Percentiles rank a stretch among this genome's conserved stretches.
These are phyloP conservation scores for Oplegnathus fasciatus DNA, from an alignment of 2,113 vertebrate species.

Conservation along the genomic window DNA sequence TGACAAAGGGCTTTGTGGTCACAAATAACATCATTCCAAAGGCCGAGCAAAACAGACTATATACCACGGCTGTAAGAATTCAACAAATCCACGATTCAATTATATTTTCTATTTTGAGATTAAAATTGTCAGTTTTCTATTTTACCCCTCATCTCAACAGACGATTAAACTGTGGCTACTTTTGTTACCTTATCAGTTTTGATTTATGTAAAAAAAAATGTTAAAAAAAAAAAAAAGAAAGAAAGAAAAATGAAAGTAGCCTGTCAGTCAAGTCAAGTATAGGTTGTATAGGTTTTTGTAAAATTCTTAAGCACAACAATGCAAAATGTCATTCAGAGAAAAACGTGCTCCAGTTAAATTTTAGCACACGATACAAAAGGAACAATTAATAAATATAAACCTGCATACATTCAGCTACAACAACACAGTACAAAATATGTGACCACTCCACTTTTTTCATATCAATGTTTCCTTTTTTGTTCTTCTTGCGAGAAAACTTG, in stretches of 20 bases:
- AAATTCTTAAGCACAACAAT: background rate
- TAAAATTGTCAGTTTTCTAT: background rate
- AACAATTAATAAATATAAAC: background rate
- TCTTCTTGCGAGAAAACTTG: background rate
- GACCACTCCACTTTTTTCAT: background rate
- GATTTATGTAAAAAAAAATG: background rate
- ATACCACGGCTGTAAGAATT: background rate
- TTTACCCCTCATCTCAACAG: background rate
- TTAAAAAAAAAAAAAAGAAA: background rate
- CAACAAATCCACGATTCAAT: background rate
- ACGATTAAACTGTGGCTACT: background rate
- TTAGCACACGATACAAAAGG: background rate
- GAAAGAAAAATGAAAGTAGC: slow-evolving; percentile 3
- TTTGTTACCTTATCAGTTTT: slow-evolving; percentile 11
- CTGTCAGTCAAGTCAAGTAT: background rate
- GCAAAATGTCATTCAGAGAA: background rate
- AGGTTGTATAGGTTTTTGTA: background rate
- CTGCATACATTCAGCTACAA: background rate
- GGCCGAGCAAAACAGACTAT: background rate
- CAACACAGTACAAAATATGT: background rate
- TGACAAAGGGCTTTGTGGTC: slow-evolving; percentile 5
- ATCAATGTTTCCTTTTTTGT: background rate
- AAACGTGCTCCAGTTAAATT: background rate
- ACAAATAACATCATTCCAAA: slow-evolving; percentile 28
- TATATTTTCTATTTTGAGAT: slow-evolving; percentile 21